phyloP scores from a whole-genome alignment of 1,140 invertebrate species.

The Drosophila simulans region DNA sequence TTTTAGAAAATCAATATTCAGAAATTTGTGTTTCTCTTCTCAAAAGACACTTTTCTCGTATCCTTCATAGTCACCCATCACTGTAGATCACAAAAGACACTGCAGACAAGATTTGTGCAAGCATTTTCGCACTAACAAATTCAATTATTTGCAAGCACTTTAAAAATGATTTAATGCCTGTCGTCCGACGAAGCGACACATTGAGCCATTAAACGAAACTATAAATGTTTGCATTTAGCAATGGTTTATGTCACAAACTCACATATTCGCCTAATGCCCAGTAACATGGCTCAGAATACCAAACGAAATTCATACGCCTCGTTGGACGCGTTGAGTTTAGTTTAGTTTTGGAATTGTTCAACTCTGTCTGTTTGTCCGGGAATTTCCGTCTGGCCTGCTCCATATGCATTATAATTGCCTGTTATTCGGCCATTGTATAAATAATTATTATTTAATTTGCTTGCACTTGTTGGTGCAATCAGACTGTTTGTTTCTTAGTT shows the following conservation, averaged over 20 bases:
- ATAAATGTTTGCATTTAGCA: constrained; percentile 69
- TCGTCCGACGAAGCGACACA: constrained; percentile 39
- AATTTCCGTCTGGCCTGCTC: constrained; percentile 50
- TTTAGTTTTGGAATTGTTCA: constrained; percentile 20
- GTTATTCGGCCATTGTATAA: constrained; percentile 64
- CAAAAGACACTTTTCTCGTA: neutral
- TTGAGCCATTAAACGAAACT: constrained; percentile 75
- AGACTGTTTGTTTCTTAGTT: constrained; percentile 55
- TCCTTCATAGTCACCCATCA: neutral
- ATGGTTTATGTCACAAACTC: constrained; percentile 59
- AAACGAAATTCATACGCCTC: constrained; percentile 65
- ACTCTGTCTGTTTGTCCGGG: constrained; percentile 4
- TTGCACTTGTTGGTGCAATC: constrained; percentile 52
- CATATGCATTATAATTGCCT: constrained; percentile 61
- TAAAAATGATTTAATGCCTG: constrained; percentile 77
- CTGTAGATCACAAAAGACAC: constrained; percentile 2
- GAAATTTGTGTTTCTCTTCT: neutral
- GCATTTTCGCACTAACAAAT: constrained; percentile 62
- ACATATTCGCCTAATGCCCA: constrained; percentile 9
- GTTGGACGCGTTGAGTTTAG: constrained; percentile 30
- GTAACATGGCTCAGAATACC: constrained; percentile 61
- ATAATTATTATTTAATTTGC: constrained; percentile 80
- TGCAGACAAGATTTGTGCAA: constrained; percentile 30
- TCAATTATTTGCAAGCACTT: constrained; percentile 72
- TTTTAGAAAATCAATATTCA: neutral